These are phyloP conservation scores for Chloroceryle inda DNA, from an alignment of 2,797 vertebrate genomes.

Conservation along the genomic window DNA sequence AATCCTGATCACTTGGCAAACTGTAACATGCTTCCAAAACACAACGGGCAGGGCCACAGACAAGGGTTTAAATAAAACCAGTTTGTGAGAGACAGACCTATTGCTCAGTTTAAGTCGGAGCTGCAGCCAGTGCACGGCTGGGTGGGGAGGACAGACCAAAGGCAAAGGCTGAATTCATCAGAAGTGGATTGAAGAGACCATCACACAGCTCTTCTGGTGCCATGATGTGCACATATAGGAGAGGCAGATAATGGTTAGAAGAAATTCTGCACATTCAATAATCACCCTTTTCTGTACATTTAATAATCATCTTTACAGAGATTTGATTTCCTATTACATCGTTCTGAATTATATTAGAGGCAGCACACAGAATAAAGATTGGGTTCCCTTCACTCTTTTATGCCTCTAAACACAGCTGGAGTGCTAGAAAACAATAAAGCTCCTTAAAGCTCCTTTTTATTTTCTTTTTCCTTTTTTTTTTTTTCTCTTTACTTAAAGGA, in stretches of 20 bases:
- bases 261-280: neutral
- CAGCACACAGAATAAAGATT: constrained; percentile 3
- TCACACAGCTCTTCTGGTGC: neutral
- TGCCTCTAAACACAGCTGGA: neutral
- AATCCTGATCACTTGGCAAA: constrained; percentile 2
- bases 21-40: neutral
- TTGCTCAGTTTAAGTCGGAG: neutral
- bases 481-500: neutral
- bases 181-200: neutral
- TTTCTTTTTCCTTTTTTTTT: neutral
- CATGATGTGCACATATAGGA: neutral
- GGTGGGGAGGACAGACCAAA: neutral
- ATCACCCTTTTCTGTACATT: neutral
- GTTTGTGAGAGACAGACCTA: neutral
- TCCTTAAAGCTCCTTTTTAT: neutral
- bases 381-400: neutral
- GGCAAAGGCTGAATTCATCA: neutral
- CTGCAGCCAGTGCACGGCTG: neutral
- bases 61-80: constrained; percentile 4
- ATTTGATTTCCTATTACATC: constrained; percentile 37
- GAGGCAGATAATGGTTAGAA: neutral
- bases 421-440: constrained; percentile 2
- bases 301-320: neutral
- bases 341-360: neutral
- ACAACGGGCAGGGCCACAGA: constrained; percentile 15